These are phyloP conservation scores for Pungitius pungitius DNA, from an alignment of 2,113 vertebrate genomes.

Conservation along the genomic window DNA sequence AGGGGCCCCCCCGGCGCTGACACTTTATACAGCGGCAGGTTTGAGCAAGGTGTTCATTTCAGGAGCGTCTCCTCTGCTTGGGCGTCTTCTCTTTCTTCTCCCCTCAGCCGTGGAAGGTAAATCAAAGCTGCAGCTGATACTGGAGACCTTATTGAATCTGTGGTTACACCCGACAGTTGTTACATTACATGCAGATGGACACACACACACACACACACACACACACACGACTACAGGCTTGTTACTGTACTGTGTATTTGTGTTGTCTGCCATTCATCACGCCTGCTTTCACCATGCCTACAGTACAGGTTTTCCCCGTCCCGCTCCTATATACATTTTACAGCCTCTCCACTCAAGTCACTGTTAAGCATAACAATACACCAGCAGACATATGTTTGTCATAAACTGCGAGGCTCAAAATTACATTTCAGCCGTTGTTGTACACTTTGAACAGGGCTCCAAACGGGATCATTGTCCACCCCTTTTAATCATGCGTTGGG, in stretches of 20 bases:
- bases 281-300: constrained; percentile 35
- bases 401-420: constrained; percentile 60
- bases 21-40: constrained; percentile 82
- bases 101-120: constrained; percentile 58
- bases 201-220: constrained; percentile 13
- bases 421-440: constrained; percentile 53
- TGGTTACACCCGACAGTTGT: constrained; percentile 49
- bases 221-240: constrained; percentile 4
- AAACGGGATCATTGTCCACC: constrained; percentile 58
- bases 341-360: constrained; percentile 41
- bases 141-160: constrained; percentile 65
- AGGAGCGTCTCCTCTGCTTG: constrained; percentile 66
- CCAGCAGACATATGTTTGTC: constrained; percentile 69
- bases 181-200: constrained; percentile 41
- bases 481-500: constrained; percentile 56
- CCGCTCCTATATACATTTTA: constrained; percentile 44
- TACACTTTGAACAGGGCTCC: constrained; percentile 63
- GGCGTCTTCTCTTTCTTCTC: constrained; percentile 56
- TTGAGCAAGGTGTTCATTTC: constrained; percentile 84
- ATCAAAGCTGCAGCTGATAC: constrained; percentile 76
- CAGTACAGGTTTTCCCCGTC: constrained; percentile 35
- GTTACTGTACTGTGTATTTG: constrained; percentile 15
- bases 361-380: constrained; percentile 63
- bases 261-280: constrained; percentile 29
- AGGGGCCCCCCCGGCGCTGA: constrained; percentile 71